A percentile compares a stretch with the other conserved stretches of the same genome.
Conservation (phyloP, 1,140 invertebrate genomes). For the Saccostrea echinata region DNA sequence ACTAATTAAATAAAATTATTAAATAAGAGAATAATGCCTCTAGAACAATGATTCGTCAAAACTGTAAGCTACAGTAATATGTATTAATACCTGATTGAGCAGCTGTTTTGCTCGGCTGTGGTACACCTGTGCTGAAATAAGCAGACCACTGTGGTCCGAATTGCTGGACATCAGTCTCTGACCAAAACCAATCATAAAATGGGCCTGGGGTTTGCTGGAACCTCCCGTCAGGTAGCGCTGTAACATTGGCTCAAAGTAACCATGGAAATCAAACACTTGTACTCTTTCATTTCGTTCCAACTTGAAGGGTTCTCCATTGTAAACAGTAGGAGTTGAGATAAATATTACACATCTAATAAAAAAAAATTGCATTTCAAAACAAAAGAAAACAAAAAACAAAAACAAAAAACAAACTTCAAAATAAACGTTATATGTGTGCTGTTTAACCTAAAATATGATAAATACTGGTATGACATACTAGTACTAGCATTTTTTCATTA, state of each 20-base stretch:
- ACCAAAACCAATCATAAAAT: conserved; percentile 63
- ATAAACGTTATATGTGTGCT: too few species aligned
- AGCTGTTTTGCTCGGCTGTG: conserved; percentile 51
- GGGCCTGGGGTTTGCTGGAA: conserved; percentile 59
- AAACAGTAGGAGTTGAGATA: conserved; percentile 47
- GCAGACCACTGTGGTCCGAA: conserved; percentile 54
- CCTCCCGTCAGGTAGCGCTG: conserved; percentile 41
- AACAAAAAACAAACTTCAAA: neutral
- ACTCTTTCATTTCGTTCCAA: conserved; percentile 55
- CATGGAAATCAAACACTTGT: conserved; percentile 59
- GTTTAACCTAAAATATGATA: too few species aligned
- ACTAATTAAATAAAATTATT: too few species aligned
- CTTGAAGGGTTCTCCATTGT: conserved; percentile 54
- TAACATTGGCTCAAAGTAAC: conserved; percentile 60
- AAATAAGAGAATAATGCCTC: too few species aligned
- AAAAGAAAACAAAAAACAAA: too few species aligned
- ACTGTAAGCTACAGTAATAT: neutral
- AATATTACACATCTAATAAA: conserved; percentile 62
- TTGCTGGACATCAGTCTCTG: conserved; percentile 51
- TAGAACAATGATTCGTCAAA: neutral
- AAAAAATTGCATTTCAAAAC: neutral
- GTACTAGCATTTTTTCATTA: too few species aligned
- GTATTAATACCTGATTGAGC: conserved; percentile 54
- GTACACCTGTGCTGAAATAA: conserved; percentile 61
- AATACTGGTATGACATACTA: too few species aligned